Base-by-base conservation (phyloP, 2,113 vertebrate genomes). In the Rynchops niger region DNA sequence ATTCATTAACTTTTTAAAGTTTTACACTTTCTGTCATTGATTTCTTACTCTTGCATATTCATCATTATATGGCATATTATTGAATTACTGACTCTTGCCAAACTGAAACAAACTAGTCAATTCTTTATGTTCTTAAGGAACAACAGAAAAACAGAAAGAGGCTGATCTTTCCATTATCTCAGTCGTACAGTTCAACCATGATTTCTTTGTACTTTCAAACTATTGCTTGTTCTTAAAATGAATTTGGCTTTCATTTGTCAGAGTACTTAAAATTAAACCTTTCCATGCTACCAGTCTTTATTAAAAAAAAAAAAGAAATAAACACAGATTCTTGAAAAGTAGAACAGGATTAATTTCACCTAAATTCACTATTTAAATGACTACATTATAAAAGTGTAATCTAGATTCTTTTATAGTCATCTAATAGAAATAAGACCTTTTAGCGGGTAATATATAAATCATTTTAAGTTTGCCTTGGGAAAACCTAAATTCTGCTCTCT, bases 31-130 rank as follows among this genome's bases (percentile, higher is more conserved):
- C 50, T 58, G 38, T 83, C 91, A 95, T 94, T 90, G 79, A 92
- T 97, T 96, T 94, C 82, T 91, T 70, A 36, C 32, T 70, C 29
- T 74, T 25, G 18, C n/a, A 45, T 92, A 95, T 95, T 94, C 32
- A 78, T 83, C 83, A 87, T 94, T 69, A 53, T 53, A 74, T 89
- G 81, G 70, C 73, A 42, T 79, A 21, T 58, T 91, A 87, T 69
- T 87, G 86, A 92, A 76, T 86, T 93, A 90, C 77, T 79, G 67
- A 76, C 36, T 97, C 36, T 69, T 0, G 0, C 73, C 83, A 82
- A 91, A 87, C 56, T 65, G 71, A 74, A 74, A 74, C 72, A 90
- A 93, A 72, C n/a, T 58, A 79, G 61, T 89, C 34, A 74, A 65
- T 91, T 79, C 49, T 82, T 93, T 47, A 36, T 43, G 25, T 79